These are phyloP conservation scores for Cephus pulcher DNA, from an alignment of 2,888 invertebrate species.

Conservation along the genomic window DNA sequence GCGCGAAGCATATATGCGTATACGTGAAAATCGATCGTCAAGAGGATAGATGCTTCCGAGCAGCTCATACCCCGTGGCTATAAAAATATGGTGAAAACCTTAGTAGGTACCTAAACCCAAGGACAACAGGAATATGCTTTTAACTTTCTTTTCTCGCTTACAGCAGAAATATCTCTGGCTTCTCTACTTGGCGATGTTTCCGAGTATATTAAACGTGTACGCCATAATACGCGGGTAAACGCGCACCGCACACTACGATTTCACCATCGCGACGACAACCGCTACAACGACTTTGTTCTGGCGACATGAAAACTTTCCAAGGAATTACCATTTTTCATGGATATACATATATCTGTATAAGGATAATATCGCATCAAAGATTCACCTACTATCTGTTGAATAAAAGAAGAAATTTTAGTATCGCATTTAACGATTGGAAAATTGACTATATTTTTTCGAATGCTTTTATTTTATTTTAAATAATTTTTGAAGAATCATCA, in stretches of 20 bases:
- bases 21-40: not conserved
- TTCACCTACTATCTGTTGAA: not conserved
- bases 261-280: not conserved
- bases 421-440: not conserved
- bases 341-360: not conserved
- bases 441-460: not conserved
- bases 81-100: slow-evolving; percentile 49
- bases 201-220: not conserved
- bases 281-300: not conserved
- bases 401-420: not conserved
- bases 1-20: not conserved
- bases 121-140: slow-evolving; percentile 58
- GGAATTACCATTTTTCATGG: not conserved
- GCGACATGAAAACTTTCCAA: not conserved
- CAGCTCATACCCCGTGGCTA: slow-evolving; percentile 36
- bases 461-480: not conserved
- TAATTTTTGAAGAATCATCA: not conserved
- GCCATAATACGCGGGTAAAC: not conserved
- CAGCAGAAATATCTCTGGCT: slow-evolving; percentile 29
- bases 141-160: slow-evolving; percentile 32
- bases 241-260: not conserved
- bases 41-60: slow-evolving; percentile 27
- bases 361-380: not conserved
- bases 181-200: slow-evolving; percentile 12
- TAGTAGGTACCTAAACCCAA: slow-evolving; percentile 45